Conservation (phyloP, 2,888 invertebrate genomes). For the Stenchaetothrips biformis region DNA sequence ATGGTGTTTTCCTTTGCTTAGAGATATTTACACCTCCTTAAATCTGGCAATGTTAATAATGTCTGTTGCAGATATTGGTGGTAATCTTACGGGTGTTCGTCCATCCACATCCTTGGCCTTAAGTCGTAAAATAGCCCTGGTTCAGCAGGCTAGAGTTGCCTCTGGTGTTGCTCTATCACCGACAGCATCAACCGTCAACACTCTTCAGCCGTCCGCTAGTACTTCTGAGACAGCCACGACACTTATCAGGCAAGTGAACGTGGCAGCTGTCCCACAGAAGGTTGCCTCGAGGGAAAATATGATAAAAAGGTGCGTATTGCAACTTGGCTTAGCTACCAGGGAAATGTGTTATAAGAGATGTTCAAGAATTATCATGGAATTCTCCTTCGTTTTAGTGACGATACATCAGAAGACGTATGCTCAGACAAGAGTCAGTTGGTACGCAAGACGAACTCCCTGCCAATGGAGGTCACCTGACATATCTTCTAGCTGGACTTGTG, state of each 20-base stretch:
- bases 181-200: not conserved
- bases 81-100: not conserved
- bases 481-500: conserved; percentile 2
- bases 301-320: not conserved
- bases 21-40: too few relatives aligned
- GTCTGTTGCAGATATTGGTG: not conserved
- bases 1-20: not conserved
- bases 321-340: too few relatives aligned
- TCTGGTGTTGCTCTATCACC: not conserved
- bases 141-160: not conserved
- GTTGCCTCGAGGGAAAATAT: not conserved
- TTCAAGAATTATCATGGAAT: not conserved
- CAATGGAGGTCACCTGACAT: conserved; percentile 17
- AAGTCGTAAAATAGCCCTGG: not conserved
- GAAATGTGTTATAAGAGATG: not conserved
- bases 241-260: not conserved
- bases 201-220: not conserved
- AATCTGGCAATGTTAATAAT: not conserved
- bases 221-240: not conserved
- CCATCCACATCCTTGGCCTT: not conserved
- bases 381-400: not conserved
- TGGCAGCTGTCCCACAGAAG: not conserved
- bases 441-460: not conserved
- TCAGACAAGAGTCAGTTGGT: not conserved
- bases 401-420: not conserved